A percentile compares a stretch with the other conserved stretches of the same genome.
Evolutionary conservation across 2,113 vertebrate species (phyloP).

Genomic region (Nasalis larvatus): DNA sequence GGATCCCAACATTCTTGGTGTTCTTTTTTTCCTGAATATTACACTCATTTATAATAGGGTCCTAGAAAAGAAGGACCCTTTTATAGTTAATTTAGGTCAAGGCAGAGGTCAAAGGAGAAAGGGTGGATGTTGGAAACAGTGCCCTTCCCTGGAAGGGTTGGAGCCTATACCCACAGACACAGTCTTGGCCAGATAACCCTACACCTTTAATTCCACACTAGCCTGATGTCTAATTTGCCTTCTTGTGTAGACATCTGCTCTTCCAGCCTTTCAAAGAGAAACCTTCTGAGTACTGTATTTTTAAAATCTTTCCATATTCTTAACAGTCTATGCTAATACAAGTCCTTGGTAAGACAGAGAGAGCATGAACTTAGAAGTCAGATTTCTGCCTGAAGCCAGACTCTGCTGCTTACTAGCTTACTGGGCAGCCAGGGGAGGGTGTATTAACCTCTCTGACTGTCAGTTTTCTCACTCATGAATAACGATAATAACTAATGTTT

Average conservation of each 20-base stretch:
- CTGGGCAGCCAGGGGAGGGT: background rate
- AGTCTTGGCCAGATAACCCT: accelerated
- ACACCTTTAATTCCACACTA: accelerated
- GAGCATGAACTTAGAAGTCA: background rate
- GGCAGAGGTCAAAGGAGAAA: background rate
- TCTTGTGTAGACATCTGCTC: background rate
- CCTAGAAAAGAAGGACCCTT: background rate
- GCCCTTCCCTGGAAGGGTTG: background rate
- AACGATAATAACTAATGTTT: accelerated
- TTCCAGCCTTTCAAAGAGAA: background rate
- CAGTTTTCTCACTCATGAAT: background rate
- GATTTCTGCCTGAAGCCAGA: background rate
- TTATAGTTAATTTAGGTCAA: background rate
- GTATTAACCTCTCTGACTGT: accelerated
- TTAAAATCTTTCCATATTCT: accelerated
- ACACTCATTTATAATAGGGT: background rate
- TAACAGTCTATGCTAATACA: background rate
- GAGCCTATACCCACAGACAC: accelerated
- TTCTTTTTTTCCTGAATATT: background rate
- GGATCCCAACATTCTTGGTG: background rate
- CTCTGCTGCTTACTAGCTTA: accelerated
- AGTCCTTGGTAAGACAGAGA: background rate
- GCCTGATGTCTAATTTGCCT: accelerated
- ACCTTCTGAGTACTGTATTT: background rate
- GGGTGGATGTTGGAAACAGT: accelerated